phyloP scores from a whole-genome alignment of 1,140 invertebrate species.

The Odontomachus brunneus region DNA sequence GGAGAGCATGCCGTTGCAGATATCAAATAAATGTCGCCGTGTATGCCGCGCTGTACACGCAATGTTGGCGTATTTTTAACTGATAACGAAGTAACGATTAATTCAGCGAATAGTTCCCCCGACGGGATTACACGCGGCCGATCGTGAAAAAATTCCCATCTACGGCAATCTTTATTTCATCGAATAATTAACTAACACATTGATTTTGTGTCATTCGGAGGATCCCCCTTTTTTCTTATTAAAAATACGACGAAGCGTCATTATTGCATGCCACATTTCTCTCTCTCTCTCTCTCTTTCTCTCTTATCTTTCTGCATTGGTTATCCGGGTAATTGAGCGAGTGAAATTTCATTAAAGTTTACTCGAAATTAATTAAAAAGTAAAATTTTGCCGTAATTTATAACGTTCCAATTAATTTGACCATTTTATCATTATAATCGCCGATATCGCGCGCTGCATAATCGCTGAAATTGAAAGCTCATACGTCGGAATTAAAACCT shows the following conservation, averaged over 20 bases:
- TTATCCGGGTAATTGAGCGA: not conserved
- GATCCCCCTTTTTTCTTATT: not conserved
- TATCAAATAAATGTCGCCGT: slow-evolving; percentile 31
- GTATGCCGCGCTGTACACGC: not conserved
- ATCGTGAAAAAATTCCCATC: slow-evolving; percentile 1
- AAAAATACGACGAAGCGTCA: not conserved
- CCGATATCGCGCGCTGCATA: not conserved
- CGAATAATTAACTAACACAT: slow-evolving; percentile 30
- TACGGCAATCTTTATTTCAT: slow-evolving; percentile 9
- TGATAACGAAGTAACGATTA: slow-evolving; percentile 34
- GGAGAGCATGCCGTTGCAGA: not conserved
- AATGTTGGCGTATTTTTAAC: slow-evolving; percentile 25
- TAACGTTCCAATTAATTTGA: not conserved
- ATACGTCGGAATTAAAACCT: not conserved
- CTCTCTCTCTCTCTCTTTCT: too few relatives aligned
- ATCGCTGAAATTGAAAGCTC: not conserved
- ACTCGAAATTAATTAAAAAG: slow-evolving; percentile 1
- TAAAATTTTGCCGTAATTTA: not conserved
- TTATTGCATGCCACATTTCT: not conserved
- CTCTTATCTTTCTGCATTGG: not conserved
- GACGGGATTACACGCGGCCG: not conserved
- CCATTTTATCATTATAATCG: too few relatives aligned
- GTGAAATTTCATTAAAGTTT: not conserved
- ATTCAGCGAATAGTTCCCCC: slow-evolving; percentile 28
- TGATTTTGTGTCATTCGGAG: slow-evolving; percentile 10